These are phyloP conservation scores for Drosophila kambysellisi DNA, from an alignment of 2,888 invertebrate species.

Conservation along the genomic window DNA sequence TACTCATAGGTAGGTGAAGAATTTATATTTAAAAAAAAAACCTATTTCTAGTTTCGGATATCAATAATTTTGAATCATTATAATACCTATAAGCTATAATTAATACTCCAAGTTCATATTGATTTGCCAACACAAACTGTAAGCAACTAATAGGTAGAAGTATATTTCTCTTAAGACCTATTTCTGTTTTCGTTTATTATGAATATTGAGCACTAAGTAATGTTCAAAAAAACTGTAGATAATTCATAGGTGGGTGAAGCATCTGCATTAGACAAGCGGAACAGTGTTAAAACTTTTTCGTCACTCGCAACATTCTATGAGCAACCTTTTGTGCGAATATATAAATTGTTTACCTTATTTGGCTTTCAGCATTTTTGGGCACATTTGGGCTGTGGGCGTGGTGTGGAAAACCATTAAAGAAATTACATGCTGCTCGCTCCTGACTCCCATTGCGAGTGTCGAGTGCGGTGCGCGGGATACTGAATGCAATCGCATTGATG, in stretches of 20 bases:
- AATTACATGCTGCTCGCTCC: constrained; percentile 77
- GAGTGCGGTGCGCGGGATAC: constrained; percentile 27
- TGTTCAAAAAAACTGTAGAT: not conserved
- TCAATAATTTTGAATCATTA: too few relatives aligned
- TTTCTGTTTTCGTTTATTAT: not conserved
- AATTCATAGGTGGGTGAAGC: not conserved
- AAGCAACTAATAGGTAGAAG: not conserved
- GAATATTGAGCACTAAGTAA: not conserved
- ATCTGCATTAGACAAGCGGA: not conserved
- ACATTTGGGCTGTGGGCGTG: constrained; percentile 39
- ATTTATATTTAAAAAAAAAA: too few relatives aligned
- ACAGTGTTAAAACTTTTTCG: constrained; percentile 12
- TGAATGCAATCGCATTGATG: constrained; percentile 79
- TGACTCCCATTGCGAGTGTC: constrained; percentile 43
- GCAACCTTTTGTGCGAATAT: constrained; percentile 4
- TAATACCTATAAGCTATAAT: too few relatives aligned
- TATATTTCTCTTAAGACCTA: not conserved
- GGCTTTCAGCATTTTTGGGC: constrained; percentile 60
- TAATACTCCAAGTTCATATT: not conserved
- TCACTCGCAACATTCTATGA: constrained; percentile 2
- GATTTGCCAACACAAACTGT: not conserved
- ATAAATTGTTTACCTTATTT: constrained; percentile 65
- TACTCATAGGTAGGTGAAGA: too few relatives aligned
- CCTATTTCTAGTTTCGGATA: too few relatives aligned
- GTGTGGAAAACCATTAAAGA: constrained; percentile 82